Evolutionary conservation across 2,888 invertebrate species (phyloP), one percentile per base, ranked within the genome.

Genomic region (Limenitis camilla): DNA sequence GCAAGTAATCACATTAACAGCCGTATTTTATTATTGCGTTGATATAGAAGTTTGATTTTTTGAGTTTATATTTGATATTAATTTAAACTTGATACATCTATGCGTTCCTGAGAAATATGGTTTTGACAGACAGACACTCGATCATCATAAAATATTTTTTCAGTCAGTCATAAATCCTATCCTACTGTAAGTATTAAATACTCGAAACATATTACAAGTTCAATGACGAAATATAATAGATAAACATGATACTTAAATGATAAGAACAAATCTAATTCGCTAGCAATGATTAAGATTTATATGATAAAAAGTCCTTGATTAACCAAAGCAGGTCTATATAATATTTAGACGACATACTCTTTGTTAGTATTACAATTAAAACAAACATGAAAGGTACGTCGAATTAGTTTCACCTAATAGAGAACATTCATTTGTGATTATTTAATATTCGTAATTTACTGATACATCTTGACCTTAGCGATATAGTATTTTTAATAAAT

Each of bases 371-470:
- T 40, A 42, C 42, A 46, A 51, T 55, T 47, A 40, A 42, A 44
- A 33, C 33, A 31, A 60, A 49, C 44, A 62, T 62, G 62, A 60
- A 59, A 61, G 61, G 62, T 62, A 49, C 36, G 49, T 49, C 7
- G 32, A 9, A 5, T 46, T 27, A 27, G 29, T 40, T 40, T 5
- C 9, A 28, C 2, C 8, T 8, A 5, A 28, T 2, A 40, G 19
- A 28, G 27, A 8, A 6, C 29, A 19, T 27, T 19, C 1, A 40
- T 1, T 19, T 9, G 19, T 40, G 8, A 0, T 7, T 19, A 2
- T 7, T 19, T 27, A 27, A 27, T 19, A 6, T 39, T 39, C 9
- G 8, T 4, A 2, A 33, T 7, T 33, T 8, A 33, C 1, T 33
- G 2, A 7, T 33, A 9, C 1, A 33, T 19, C 19, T 19, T 19